Conservation (phyloP, 1,140 invertebrate genomes). For the Diorhabda sublineata region DNA sequence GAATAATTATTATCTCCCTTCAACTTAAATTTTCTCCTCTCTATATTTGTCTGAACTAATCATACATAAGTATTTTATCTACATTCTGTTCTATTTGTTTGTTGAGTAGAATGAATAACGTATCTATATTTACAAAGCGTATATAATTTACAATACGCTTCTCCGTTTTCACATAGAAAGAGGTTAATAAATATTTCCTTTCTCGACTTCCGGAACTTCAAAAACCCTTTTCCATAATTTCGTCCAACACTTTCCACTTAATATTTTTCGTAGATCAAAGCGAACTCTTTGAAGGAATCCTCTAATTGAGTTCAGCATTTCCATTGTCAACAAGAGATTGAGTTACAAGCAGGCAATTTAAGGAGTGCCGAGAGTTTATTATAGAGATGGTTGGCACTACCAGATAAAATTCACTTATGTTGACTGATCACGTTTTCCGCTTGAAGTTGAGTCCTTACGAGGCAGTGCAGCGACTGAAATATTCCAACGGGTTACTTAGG, state of each 20-base stretch:
- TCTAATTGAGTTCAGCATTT: constrained; percentile 30
- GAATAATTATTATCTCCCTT: no score
- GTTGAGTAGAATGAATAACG: no score
- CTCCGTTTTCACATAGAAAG: no score
- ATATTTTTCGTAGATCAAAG: constrained; percentile 18
- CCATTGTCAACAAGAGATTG: constrained; percentile 29
- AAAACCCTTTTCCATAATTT: constrained; percentile 3
- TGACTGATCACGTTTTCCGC: constrained; percentile 36
- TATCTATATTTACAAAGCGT: no score
- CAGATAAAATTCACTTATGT: constrained; percentile 36
- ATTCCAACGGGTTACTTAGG: background rate
- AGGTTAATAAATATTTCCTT: background rate
- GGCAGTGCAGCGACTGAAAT: constrained; percentile 2
- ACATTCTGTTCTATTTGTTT: no score
- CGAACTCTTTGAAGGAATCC: constrained; percentile 15
- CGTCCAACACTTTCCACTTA: constrained; percentile 7
- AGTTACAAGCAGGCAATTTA: constrained; percentile 29
- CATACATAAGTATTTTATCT: no score
- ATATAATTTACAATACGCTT: no score
- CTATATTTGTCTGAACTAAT: no score
- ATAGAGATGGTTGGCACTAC: constrained; percentile 25
- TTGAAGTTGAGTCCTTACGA: constrained; percentile 27
- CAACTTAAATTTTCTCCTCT: no score
- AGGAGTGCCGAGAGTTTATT: constrained; percentile 25
- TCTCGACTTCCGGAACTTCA: background rate